Conservation (phyloP, 2,888 invertebrate genomes). For the Phengaris arion region DNA sequence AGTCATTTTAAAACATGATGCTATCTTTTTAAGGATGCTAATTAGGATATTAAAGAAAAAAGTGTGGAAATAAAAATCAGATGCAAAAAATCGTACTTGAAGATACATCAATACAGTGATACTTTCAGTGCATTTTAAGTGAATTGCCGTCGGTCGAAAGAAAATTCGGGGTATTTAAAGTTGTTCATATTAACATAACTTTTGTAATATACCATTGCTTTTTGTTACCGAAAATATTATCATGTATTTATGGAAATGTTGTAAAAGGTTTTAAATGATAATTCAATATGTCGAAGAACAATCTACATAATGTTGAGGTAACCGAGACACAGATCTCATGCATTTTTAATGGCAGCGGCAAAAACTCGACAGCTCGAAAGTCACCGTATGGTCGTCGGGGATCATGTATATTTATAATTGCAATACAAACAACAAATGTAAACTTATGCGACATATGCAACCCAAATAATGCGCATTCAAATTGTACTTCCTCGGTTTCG, state of each 20-base stretch:
- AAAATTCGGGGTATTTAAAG: not conserved
- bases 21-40: slow-evolving; percentile 8
- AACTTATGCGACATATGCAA: slow-evolving; percentile 50
- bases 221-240: slow-evolving; percentile 22
- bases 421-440: slow-evolving; percentile 69
- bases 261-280: slow-evolving; percentile 24
- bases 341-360: slow-evolving; percentile 68
- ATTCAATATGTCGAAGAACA: slow-evolving; percentile 28
- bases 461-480: not conserved
- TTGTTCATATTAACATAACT: slow-evolving; percentile 9
- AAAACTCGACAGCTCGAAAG: slow-evolving; percentile 68
- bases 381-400: slow-evolving; percentile 58
- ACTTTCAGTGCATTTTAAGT: not conserved
- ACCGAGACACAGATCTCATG: slow-evolving; percentile 45
- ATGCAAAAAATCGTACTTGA: not conserved
- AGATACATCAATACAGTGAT: no score
- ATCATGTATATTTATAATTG: slow-evolving; percentile 74
- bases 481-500: not conserved
- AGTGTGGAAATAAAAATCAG: not conserved
- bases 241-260: slow-evolving; percentile 24
- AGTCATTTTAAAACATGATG: not conserved
- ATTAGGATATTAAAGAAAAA: not conserved
- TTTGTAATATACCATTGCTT: slow-evolving; percentile 16
- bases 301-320: slow-evolving; percentile 36
- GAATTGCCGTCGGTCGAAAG: not conserved